A percentile compares a stretch with the other conserved stretches of the same genome.
Conservation (phyloP, 2,113 vertebrate genomes). For the Carollia perspicillata region DNA sequence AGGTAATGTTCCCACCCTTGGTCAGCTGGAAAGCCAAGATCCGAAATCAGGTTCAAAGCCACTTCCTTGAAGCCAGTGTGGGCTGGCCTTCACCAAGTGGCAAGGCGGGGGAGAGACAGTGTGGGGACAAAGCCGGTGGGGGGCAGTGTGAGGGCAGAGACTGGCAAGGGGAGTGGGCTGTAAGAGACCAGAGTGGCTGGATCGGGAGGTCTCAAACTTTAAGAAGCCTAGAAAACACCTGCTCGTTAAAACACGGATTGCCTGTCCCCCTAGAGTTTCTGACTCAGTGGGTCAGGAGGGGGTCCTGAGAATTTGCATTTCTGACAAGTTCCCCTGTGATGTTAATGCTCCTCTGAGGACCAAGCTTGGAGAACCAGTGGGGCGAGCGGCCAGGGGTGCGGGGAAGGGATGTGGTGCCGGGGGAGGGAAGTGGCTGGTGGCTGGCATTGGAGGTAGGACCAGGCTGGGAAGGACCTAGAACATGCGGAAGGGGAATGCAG, state of each 20-base stretch:
- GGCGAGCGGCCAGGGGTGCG: background rate
- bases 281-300: background rate
- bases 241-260: background rate
- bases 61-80: background rate
- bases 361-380: background rate
- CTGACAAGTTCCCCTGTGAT: background rate
- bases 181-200: background rate
- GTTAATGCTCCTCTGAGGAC: background rate
- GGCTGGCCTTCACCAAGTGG: background rate
- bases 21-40: background rate
- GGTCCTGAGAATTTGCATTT: background rate
- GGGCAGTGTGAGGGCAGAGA: background rate
- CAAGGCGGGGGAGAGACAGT: background rate
- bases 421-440: background rate
- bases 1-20: background rate
- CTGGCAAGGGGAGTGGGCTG: background rate
- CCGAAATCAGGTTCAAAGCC: background rate
- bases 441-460: background rate
- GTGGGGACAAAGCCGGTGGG: background rate
- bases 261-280: background rate
- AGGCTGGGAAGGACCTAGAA: background rate
- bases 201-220: background rate
- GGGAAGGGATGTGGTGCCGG: background rate
- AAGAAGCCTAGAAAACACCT: background rate
- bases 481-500: background rate